These are phyloP conservation scores for Escarpia spicata DNA, from an alignment of 2,888 invertebrate species.

Conservation along the genomic window DNA sequence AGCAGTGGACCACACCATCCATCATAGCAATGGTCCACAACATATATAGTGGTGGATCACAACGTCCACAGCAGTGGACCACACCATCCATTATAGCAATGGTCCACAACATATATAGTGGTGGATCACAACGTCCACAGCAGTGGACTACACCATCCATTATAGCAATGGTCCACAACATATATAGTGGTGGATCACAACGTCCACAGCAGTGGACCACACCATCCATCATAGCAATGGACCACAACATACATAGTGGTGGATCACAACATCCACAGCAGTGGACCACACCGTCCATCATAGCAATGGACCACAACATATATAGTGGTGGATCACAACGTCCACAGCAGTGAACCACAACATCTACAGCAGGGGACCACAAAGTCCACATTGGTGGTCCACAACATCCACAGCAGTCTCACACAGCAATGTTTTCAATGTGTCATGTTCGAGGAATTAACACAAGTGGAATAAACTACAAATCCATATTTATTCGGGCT, in stretches of 20 bases:
- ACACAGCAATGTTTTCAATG: no score
- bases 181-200: neutral
- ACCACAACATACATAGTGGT: neutral
- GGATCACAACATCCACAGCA: neutral
- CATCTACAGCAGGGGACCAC: no score
- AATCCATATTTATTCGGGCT: no score
- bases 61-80: neutral
- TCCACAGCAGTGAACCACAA: neutral
- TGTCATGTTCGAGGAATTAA: no score
- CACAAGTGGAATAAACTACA: no score
- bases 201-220: neutral
- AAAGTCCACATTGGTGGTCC: no score
- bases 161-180: neutral
- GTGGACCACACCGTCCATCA: neutral
- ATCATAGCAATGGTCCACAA: no score
- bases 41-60: no score
- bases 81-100: neutral
- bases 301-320: neutral
- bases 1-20: no score
- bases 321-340: no score
- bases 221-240: neutral
- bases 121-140: neutral
- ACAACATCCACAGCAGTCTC: no score
- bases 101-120: no score
- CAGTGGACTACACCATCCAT: neutral